These are phyloP conservation scores for Epistrophella euchroma DNA, from an alignment of 2,888 invertebrate genomes.

Conservation along the genomic window DNA sequence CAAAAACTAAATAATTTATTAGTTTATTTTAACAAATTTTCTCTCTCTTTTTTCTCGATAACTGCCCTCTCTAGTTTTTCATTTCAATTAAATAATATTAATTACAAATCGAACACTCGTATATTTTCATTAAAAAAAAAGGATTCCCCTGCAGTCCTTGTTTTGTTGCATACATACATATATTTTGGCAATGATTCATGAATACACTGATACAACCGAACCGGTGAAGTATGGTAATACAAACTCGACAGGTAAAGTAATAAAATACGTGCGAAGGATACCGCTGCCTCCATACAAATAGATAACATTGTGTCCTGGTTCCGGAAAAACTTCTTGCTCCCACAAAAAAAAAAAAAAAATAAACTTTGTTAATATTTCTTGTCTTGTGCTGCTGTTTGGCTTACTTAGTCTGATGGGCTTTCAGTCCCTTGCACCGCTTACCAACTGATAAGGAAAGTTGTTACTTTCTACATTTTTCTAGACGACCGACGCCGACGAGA, in stretches of 20 bases:
- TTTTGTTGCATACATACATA: not conserved
- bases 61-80: no score
- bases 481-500: slow-evolving; percentile 17
- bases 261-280: slow-evolving; percentile 59
- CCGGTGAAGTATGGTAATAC: slow-evolving; percentile 51
- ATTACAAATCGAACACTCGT: slow-evolving; percentile 38
- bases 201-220: slow-evolving; percentile 33
- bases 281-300: slow-evolving; percentile 55
- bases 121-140: slow-evolving; percentile 43
- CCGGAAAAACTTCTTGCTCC: slow-evolving; percentile 44
- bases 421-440: slow-evolving; percentile 46
- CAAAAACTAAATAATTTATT: no score
- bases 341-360: slow-evolving; percentile 55
- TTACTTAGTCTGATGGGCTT: slow-evolving; percentile 30
- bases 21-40: no score
- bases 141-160: not conserved
- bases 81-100: slow-evolving; percentile 35
- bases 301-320: slow-evolving; percentile 64
- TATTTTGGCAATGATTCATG: not conserved
- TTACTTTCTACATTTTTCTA: slow-evolving; percentile 45
- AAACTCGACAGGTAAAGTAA: slow-evolving; percentile 60
- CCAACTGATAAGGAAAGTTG: slow-evolving; percentile 56
- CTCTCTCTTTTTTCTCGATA: no score
- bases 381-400: slow-evolving; percentile 12
- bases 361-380: slow-evolving; percentile 72